Base-by-base conservation (phyloP, 1,140 invertebrate genomes). In the Pogonomyrmex californicus region DNA sequence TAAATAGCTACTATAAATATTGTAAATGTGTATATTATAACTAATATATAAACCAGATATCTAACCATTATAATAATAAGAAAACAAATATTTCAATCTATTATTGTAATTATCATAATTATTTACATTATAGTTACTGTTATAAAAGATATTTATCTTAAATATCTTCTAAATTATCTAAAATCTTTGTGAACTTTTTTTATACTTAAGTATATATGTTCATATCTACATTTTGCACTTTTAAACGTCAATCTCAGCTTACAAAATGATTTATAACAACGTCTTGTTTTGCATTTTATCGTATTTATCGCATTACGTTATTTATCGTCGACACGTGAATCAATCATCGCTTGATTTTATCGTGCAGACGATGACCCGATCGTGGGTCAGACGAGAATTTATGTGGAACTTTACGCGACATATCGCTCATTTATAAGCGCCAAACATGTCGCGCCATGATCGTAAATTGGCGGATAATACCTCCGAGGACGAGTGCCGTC, bases 401-500 rank as follows among this genome's bases (percentile, higher is more conserved):
- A 71, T 76, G 63, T 77, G 62, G n/a, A 87, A 71, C 47, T 79
- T 58, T 56, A 30, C 33, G 17, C 54, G 51, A 75, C 41, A n/a
- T 38, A 44, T 86, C 51, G 63, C 14, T 54, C 70, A 77, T 82
- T 56, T 58, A 58, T 70, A 73, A 73, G 54, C 86, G 73, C 58
- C 10, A 33, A 41, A 68, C 77, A 38, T 10, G 41, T 65, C 66
- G 86, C 63, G 68, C 38, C 82, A 38, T 54, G 70, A 91, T 92
- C 91, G 87, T 91, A 92, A 93, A 93, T 92, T 90, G 91, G 89
- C 87, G 85, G 71, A 91, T 91, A 91, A 93, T 92, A 79, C 71
- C 75, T 71, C 60, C 62, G 71, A 44, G 58, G 79, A 85, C 79
- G 79, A 78, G 68, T 63, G 38, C 7, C 49, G 63, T 58, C 89